Base-by-base conservation (phyloP, 1,140 invertebrate species). In the Stegodyphus dumicola region DNA sequence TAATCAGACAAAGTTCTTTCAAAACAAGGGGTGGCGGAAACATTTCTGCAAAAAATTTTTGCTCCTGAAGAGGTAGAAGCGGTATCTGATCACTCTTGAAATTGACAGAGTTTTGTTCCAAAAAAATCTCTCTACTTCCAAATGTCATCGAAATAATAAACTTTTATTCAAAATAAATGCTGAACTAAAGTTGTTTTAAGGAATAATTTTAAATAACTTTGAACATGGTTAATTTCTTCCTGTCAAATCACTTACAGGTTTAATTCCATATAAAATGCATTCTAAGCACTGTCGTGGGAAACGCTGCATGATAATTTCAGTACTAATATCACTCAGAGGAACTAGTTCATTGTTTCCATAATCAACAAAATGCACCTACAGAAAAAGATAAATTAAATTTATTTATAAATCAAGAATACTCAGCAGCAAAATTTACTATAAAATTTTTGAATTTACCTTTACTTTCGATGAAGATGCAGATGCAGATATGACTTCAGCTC, bases 271-370 rank as follows among this genome's bases (percentile, higher is more conserved):
- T 13, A 92, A 87, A 15, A 86, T 13, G 66, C 91, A 91, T 87
- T 89, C 90, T 6, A 88, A 89, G 64, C 89, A 88, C 71, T 91
- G 92, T 5, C 92, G 90, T 2, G 94, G 94, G 33, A 94, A 91
- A 69, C 94, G 88, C 2, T 91, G 88, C 51, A 93, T 91, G 6
- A 92, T 91, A 4, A 94, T 90, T 81, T 92, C 91, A 87, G 93
- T 93, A 11, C 92, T 90, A 64, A 95, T 76, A 17, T 93, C 91
- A 6, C 89, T 88, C 5, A 91, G 89, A 0, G 89, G 80, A 33
- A 93, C 93, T 3, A 89, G 88, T 88, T 92, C 92, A 5, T 89
- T 54, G 85, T 92, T 93, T 6, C 92, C 92, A 86, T 92, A 93
- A 88, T 93, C 92, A 0, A 93, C 89, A 87, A 92, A 92, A 48